Evolutionary conservation across 2,888 invertebrate genomes (phyloP).

Genomic region (Augiades crinisus): DNA sequence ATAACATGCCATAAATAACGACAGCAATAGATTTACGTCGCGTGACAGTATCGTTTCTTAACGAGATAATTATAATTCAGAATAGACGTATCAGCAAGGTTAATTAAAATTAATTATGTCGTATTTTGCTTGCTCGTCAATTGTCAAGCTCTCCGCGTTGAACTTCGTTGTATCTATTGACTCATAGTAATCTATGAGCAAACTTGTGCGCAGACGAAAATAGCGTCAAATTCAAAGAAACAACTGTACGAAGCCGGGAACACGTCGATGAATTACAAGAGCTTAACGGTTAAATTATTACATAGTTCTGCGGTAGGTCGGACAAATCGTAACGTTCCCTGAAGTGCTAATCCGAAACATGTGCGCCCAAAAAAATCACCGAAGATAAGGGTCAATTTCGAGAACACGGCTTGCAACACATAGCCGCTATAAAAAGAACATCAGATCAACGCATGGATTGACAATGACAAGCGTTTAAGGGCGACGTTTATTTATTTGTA

Average conservation of each 20-base stretch:
- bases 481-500: slow-evolving; percentile 75
- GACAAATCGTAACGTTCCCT: slow-evolving; percentile 57
- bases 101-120: slow-evolving; percentile 15
- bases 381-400: slow-evolving; percentile 75
- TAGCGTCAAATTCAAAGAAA: slow-evolving; percentile 36
- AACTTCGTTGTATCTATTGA: slow-evolving; percentile 5
- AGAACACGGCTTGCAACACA: slow-evolving; percentile 51
- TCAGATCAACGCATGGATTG: slow-evolving; percentile 66
- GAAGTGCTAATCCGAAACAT: slow-evolving; percentile 79
- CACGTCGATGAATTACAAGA: slow-evolving; percentile 63
- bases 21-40: slow-evolving; percentile 13
- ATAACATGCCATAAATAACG: slow-evolving; percentile 23
- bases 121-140: slow-evolving; percentile 5
- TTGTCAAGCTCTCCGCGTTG: background rate
- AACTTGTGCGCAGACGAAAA: slow-evolving; percentile 30
- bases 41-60: slow-evolving; percentile 16
- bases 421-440: slow-evolving; percentile 66
- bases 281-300: slow-evolving; percentile 64
- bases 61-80: slow-evolving; percentile 16
- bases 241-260: slow-evolving; percentile 42
- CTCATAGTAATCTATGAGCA: slow-evolving; percentile 15
- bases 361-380: slow-evolving; percentile 70
- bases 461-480: slow-evolving; percentile 79
- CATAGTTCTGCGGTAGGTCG: slow-evolving; percentile 73
- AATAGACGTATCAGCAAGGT: slow-evolving; percentile 15